A percentile compares a stretch with the other conserved stretches of the same genome.
Evolutionary conservation across 2,797 vertebrate species (phyloP).

Genomic region (Tauraco hartlaubi): DNA sequence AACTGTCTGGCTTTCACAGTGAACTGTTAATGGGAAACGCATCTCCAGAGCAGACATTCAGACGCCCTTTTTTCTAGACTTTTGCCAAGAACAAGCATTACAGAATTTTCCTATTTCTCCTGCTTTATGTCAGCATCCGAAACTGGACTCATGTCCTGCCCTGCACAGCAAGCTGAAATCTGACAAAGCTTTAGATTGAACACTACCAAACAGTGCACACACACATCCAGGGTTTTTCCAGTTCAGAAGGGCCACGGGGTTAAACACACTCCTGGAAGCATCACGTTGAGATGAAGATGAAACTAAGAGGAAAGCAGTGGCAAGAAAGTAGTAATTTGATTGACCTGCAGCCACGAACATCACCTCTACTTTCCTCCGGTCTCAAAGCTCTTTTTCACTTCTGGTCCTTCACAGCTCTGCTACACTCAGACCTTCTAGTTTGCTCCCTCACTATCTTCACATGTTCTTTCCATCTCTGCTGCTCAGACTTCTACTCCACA

Average conservation of each 20-base stretch:
- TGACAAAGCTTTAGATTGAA: background rate
- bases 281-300: accelerated
- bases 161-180: background rate
- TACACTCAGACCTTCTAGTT: background rate
- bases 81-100: background rate
- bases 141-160: background rate
- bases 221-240: background rate
- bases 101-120: background rate
- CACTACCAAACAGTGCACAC: background rate
- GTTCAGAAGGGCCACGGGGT: background rate
- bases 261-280: background rate
- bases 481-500: background rate
- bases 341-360: background rate
- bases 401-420: background rate
- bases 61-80: background rate
- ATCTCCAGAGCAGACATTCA: background rate
- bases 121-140: background rate
- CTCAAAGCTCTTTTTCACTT: background rate
- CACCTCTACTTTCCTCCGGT: background rate
- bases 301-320: background rate
- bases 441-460: background rate
- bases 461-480: background rate
- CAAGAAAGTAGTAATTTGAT: background rate
- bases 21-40: background rate
- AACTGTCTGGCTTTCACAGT: background rate